Evolutionary conservation across 2,888 invertebrate species (phyloP).

Genomic region (Dromius quadrimaculatus): DNA sequence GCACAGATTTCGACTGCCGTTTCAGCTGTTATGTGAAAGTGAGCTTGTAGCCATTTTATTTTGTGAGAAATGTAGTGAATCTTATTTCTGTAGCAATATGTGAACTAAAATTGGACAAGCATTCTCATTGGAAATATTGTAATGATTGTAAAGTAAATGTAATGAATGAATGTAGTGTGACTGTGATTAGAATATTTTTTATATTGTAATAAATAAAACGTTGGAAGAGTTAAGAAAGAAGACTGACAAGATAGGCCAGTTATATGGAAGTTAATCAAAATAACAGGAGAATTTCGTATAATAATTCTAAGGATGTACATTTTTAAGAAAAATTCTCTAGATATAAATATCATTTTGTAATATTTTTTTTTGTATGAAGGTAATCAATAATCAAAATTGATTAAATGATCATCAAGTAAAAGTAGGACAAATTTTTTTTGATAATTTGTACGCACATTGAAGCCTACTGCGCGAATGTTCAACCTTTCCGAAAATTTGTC

Average conservation of each 20-base stretch:
- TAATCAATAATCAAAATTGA: conserved; percentile 48
- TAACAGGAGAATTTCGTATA: conserved; percentile 46
- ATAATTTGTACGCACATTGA: conserved; percentile 27
- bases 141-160: conserved; percentile 4
- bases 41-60: no score
- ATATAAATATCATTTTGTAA: conserved; percentile 30
- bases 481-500: conserved; percentile 39
- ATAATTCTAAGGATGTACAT: conserved; percentile 49
- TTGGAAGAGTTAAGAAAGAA: conserved; percentile 46
- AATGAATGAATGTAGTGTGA: conserved; percentile 29
- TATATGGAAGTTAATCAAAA: conserved; percentile 50
- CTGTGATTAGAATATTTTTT: conserved; percentile 51
- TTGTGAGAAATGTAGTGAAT: no score
- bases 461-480: conserved; percentile 16
- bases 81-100: no score
- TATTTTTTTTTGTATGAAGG: conserved; percentile 19
- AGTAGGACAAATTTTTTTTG: conserved; percentile 29
- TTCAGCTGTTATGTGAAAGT: no score
- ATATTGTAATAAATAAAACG: conserved; percentile 52
- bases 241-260: conserved; percentile 50
- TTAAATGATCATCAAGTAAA: conserved; percentile 38
- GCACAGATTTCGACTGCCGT: no score
- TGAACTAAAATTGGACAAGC: no score
- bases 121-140: background rate
- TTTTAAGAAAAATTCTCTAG: conserved; percentile 42